Evolutionary conservation across 2,113 vertebrate genomes (phyloP).

Genomic region (Lepidothrix coronata): DNA sequence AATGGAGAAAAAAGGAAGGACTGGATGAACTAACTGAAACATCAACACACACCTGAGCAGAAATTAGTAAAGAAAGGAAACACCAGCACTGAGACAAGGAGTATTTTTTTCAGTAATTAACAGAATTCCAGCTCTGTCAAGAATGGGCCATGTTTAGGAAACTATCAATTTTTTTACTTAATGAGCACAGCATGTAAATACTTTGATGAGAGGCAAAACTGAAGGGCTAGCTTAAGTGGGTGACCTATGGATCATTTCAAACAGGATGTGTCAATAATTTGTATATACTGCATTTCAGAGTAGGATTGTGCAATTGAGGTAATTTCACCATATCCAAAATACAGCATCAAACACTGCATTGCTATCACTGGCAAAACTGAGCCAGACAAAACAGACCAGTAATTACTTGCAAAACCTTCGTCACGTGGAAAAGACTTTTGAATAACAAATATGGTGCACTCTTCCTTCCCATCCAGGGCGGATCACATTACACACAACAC

Average conservation of each 20-base stretch:
- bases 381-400: background rate
- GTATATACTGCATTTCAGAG: background rate
- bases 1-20: constrained; percentile 27
- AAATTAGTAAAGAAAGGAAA: background rate
- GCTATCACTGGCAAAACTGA: background rate
- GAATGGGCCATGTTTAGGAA: background rate
- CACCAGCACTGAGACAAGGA: background rate
- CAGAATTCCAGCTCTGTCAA: background rate
- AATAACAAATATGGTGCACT: accelerated
- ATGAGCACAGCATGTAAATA: background rate
- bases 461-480: too few species aligned
- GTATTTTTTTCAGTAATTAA: background rate
- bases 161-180: background rate
- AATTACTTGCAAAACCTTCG: background rate
- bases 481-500: background rate
- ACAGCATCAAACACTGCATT: background rate
- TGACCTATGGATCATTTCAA: background rate
- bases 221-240: background rate
- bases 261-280: background rate
- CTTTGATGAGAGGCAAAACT: background rate
- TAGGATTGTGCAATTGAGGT: background rate
- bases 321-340: background rate
- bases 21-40: background rate
- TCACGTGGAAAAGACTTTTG: background rate
- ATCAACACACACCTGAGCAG: background rate